Evolutionary conservation across 2,888 invertebrate genomes (phyloP), one percentile per base, ranked within the genome.

Genomic region (Tinea semifulvella): DNA sequence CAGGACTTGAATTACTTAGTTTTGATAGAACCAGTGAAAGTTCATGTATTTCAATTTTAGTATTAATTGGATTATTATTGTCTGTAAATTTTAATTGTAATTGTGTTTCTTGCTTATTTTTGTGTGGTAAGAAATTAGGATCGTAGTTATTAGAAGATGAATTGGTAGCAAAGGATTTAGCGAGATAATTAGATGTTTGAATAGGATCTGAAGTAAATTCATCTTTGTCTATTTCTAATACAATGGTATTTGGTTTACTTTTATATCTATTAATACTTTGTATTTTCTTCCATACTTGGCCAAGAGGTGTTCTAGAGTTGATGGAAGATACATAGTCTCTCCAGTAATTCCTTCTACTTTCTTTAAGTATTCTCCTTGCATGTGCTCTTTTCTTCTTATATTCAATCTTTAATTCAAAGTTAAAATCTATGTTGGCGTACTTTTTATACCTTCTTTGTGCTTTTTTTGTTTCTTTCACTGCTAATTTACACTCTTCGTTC

Each of bases 131-230:
- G 22, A 48, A 47, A n/a, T 42, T 10, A 16, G 39, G 17, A 28
- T 48, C 42, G 46, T 48, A 50, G 36, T 50, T 50, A 17, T 26
- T 45, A 17, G 47, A 46, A 22, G 44, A 47, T 1, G 48, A 50
- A 44, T 48, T 48, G 6, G 17, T 4, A 4, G 47, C 44, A 44
- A 50, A 50, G 1, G 40, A 44, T 26, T 44, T 20, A n/a, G 46
- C 48, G 16, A 48, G 42, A 17, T 8, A 17, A 18, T 38, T 18
- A 10, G 38, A 17, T 3, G 18, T 38, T 19, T 38, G 16, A 17
- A 3, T n/a, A 8, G 38, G 38, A 17, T 38, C 38, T 3, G 38
- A 2, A 17, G n/a, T 38, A 10, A 38, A 38, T 38, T 38, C 38
- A 18, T 38, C 18, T n/a, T 38, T 10, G 3, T 17, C 16, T 3